A percentile compares a stretch with the other conserved stretches of the same genome.
Conservation (phyloP, 1,140 invertebrate species). For the Pomacea maculata region DNA sequence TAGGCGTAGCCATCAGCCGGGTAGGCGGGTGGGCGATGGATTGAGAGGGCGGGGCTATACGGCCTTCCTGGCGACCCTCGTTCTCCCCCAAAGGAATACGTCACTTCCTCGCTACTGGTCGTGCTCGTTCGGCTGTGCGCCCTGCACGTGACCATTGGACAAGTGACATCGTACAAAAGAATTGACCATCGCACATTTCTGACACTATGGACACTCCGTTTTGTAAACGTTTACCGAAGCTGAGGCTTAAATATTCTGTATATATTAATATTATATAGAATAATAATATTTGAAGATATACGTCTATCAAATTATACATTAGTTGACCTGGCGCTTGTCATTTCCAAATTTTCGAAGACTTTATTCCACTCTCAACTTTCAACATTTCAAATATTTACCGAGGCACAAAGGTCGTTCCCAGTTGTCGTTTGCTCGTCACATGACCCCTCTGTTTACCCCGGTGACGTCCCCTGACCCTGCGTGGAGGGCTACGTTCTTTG, state of each 20-base stretch:
- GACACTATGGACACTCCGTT: too few relatives aligned
- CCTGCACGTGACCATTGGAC: slow-evolving; percentile 27
- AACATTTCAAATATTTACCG: slow-evolving; percentile 24
- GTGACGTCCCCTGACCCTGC: slow-evolving; percentile 42
- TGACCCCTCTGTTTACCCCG: slow-evolving; percentile 51
- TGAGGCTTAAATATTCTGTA: too few relatives aligned
- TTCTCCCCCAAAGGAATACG: slow-evolving; percentile 40
- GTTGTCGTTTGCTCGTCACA: slow-evolving; percentile 37
- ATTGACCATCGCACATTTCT: background rate
- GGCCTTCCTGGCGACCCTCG: slow-evolving; percentile 10
- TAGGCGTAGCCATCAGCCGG: slow-evolving; percentile 46
- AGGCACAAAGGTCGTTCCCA: slow-evolving; percentile 43
- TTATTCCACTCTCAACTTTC: too few relatives aligned
- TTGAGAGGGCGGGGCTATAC: slow-evolving; percentile 6
- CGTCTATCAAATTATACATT: too few relatives aligned
- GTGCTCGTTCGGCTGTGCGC: slow-evolving; percentile 48
- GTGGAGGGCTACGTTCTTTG: slow-evolving; percentile 33
- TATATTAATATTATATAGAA: too few relatives aligned
- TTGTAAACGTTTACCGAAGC: too few relatives aligned
- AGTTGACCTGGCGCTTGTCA: too few relatives aligned
- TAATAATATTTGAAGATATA: too few relatives aligned
- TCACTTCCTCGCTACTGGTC: slow-evolving; percentile 58
- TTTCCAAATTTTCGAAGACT: too few relatives aligned
- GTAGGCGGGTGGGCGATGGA: slow-evolving; percentile 41
- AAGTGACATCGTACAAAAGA: slow-evolving; percentile 14